Percentiles rank a stretch among this genome's conserved stretches.
Conservation (phyloP, 2,113 vertebrate species). For the Antechinus stuartii region DNA sequence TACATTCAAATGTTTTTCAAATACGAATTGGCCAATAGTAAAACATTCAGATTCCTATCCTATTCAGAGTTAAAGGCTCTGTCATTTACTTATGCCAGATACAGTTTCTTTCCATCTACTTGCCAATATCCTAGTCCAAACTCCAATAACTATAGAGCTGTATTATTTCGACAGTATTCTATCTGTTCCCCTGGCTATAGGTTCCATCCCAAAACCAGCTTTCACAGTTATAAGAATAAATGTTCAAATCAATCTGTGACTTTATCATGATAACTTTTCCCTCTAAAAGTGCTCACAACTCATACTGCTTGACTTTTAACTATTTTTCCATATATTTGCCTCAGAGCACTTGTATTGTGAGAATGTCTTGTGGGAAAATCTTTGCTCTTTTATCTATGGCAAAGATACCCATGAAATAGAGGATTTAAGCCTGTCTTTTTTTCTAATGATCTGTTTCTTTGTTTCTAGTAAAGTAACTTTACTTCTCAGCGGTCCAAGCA, state of each 20-base stretch:
- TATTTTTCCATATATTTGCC: neutral
- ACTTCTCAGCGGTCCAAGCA: neutral
- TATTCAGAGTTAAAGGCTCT: neutral
- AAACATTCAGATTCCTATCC: neutral
- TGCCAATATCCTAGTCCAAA: neutral
- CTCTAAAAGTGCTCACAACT: neutral
- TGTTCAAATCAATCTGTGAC: neutral
- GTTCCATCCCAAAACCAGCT: neutral
- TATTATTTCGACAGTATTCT: neutral
- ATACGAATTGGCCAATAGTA: neutral
- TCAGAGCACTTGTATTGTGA: neutral
- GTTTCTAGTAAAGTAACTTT: neutral
- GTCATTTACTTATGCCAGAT: neutral
- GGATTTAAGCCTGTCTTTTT: neutral
- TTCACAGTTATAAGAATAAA: neutral
- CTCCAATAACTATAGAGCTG: neutral
- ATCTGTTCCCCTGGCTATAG: neutral
- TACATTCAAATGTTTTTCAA: slow-evolving; percentile 9
- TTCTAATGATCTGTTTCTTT: neutral
- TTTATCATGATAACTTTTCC: neutral
- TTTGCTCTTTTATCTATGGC: neutral
- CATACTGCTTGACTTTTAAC: neutral
- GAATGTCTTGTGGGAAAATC: neutral
- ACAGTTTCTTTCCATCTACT: neutral
- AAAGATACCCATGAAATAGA: neutral